Evolutionary conservation across 2,797 vertebrate species (phyloP).

Genomic region (Falco naumanni): DNA sequence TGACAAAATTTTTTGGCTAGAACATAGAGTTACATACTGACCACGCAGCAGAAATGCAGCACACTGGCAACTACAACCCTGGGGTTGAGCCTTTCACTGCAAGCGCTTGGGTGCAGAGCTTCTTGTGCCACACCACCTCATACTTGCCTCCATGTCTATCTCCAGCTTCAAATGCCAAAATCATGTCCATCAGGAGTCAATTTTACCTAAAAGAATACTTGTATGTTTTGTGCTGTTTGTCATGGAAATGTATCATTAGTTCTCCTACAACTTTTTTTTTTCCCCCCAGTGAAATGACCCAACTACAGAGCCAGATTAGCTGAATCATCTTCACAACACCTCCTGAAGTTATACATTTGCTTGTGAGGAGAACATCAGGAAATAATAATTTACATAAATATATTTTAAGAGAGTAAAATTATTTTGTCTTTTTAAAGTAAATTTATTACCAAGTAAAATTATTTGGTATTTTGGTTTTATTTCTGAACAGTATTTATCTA

Average conservation of each 20-base stretch:
- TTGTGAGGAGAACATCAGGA: not conserved
- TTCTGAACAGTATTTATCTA: not conserved
- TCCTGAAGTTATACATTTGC: not conserved
- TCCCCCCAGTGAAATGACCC: not conserved
- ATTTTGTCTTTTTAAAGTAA: too few species aligned
- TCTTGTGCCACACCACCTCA: not conserved
- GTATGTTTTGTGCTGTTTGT: not conserved
- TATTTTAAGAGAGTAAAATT: not conserved
- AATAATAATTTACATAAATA: not conserved
- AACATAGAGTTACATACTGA: not conserved
- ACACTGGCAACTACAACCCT: not conserved
- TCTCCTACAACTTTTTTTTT: not conserved
- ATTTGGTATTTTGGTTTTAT: not conserved
- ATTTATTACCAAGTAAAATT: not conserved
- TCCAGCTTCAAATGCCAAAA: not conserved
- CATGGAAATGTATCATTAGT: not conserved
- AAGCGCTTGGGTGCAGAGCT: not conserved
- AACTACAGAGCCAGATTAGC: not conserved
- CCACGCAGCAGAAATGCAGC: not conserved
- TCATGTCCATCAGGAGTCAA: accelerated
- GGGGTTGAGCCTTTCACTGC: not conserved
- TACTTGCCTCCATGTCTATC: not conserved
- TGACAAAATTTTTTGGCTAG: not conserved
- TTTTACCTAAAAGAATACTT: not conserved
- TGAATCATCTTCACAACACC: not conserved